Evolutionary conservation across 2,113 vertebrate species (phyloP).

Genomic region (Catharus fuscescens): DNA sequence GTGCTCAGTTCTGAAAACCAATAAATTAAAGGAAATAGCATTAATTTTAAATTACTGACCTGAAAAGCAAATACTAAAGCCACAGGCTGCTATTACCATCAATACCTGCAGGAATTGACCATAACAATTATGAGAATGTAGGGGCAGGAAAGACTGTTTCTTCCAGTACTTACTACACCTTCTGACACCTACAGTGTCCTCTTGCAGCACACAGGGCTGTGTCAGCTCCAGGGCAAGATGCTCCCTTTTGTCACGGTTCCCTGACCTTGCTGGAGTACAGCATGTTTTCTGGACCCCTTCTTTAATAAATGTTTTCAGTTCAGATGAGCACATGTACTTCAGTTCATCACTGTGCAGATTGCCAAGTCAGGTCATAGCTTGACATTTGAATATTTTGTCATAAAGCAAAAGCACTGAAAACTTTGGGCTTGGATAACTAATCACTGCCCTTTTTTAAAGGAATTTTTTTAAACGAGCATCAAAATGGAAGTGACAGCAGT

Average conservation of each 20-base stretch:
- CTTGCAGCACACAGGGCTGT: not conserved
- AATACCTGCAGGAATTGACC: not conserved
- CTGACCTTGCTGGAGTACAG: not conserved
- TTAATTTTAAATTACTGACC: not conserved
- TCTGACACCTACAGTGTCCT: not conserved
- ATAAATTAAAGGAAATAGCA: not conserved
- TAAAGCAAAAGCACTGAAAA: not conserved
- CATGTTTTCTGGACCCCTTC: not conserved
- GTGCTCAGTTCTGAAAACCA: not conserved
- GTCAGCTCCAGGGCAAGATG: not conserved
- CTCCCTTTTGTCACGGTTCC: not conserved
- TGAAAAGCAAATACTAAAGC: not conserved
- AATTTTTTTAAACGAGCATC: not conserved
- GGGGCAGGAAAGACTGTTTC: not conserved
- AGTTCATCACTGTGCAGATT: not conserved
- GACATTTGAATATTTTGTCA: not conserved
- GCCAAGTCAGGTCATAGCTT: not conserved
- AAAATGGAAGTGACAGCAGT: constrained; percentile 38
- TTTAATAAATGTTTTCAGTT: not conserved
- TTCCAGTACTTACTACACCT: not conserved
- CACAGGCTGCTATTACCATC: not conserved
- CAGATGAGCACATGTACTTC: not conserved
- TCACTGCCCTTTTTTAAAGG: not conserved
- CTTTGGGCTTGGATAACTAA: constrained; percentile 14
- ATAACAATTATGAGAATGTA: not conserved